A percentile compares a stretch with the other conserved stretches of the same genome.
phyloP scores from a whole-genome alignment of 2,888 invertebrate species.

The Girardia tigrina region DNA sequence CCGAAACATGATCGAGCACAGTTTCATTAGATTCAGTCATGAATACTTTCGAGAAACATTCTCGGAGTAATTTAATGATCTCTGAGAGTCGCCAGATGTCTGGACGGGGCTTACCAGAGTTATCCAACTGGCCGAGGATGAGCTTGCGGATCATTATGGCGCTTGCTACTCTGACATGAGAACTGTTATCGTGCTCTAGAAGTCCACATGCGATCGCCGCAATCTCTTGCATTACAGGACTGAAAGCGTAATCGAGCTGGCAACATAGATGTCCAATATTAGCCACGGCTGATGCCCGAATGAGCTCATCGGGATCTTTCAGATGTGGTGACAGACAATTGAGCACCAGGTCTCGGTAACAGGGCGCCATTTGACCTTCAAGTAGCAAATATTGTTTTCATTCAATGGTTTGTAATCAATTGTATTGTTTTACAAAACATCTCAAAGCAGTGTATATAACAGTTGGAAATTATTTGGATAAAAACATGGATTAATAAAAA shows the following conservation, averaged over 20 bases:
- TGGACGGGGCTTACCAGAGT: background rate
- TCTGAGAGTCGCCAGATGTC: background rate
- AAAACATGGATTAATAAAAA: no score
- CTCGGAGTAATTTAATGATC: background rate
- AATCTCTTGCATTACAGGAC: background rate
- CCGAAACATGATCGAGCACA: background rate
- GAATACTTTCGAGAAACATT: background rate
- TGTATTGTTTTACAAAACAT: no score
- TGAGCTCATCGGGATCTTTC: background rate
- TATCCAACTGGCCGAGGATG: background rate
- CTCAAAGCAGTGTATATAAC: no score
- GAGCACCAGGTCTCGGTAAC: background rate
- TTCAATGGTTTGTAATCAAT: no score
- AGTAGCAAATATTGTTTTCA: background rate
- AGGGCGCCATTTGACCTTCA: background rate
- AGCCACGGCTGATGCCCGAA: background rate
- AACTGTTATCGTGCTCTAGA: background rate
- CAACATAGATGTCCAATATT: background rate
- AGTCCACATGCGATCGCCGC: background rate
- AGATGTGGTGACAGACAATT: background rate
- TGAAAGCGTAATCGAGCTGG: background rate
- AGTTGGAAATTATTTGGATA: no score
- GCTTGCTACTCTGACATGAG: background rate
- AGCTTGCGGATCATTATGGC: conserved; percentile 10
- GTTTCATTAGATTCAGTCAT: background rate